phyloP scores from a whole-genome alignment of 2,797 vertebrate genomes.

The Acropternis orthonyx region DNA sequence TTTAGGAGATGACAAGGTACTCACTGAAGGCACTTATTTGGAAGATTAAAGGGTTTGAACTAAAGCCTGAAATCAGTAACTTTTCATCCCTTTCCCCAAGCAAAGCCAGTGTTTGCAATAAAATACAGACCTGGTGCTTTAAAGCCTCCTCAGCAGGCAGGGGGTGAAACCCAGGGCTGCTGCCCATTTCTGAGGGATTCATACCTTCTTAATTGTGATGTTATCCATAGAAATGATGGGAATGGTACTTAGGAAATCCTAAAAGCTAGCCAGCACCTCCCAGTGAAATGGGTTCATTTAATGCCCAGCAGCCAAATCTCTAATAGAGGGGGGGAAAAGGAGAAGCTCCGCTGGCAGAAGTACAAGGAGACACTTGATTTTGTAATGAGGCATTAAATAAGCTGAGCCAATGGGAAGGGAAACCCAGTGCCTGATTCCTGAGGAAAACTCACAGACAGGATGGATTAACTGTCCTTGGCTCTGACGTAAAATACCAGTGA shows the following conservation, averaged over 20 bases:
- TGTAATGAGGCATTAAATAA: not conserved
- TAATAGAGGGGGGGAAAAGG: not conserved
- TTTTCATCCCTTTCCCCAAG: conserved; percentile 54
- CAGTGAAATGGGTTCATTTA: conserved; percentile 5
- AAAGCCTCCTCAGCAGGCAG: conserved; percentile 5
- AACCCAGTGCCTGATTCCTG: not conserved
- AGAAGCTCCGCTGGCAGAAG: conserved; percentile 11
- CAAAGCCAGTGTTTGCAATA: conserved; percentile 46
- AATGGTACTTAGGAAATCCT: conserved; percentile 50
- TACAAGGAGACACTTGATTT: not conserved
- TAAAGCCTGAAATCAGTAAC: conserved; percentile 72
- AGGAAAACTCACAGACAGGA: not conserved
- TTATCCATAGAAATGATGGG: conserved; percentile 60
- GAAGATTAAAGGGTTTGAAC: conserved; percentile 67
- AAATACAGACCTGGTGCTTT: conserved; percentile 57
- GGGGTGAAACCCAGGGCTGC: conserved; percentile 3
- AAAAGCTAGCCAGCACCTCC: conserved; percentile 41
- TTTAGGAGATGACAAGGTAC: conserved; percentile 39
- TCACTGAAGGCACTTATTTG: conserved; percentile 17
- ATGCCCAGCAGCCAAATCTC: conserved; percentile 11
- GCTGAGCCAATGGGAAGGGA: not conserved
- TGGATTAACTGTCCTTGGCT: not conserved
- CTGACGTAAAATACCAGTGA: not conserved
- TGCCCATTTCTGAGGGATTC: conserved; percentile 66
- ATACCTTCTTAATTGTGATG: conserved; percentile 57